Percentiles rank a stretch among this genome's conserved stretches.
These are phyloP conservation scores for Druceiella hillmani DNA, from an alignment of 2,888 invertebrate genomes.

Conservation along the genomic window DNA sequence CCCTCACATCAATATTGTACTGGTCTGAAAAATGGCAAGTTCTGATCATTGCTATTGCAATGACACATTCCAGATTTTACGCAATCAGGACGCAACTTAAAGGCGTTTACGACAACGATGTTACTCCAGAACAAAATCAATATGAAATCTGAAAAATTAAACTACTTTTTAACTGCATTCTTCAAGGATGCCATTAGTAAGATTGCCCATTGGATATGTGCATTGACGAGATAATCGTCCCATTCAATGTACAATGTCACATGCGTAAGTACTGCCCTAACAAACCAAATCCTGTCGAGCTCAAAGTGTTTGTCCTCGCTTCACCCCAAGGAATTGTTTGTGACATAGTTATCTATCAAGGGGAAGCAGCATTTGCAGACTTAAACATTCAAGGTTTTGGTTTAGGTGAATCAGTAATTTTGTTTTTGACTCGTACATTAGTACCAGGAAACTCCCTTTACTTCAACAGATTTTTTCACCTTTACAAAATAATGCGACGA, in stretches of 20 bases:
- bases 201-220: too few species aligned
- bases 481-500: too few species aligned
- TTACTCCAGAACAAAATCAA: constrained; percentile 3
- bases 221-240: constrained; percentile 9
- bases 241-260: constrained; percentile 6
- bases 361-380: too few species aligned
- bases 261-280: constrained; percentile 7
- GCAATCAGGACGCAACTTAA: constrained; percentile 8
- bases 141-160: constrained; percentile 3
- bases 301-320: constrained; percentile 11
- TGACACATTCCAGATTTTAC: constrained; percentile 11
- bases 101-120: constrained; percentile 11
- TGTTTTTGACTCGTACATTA: too few species aligned
- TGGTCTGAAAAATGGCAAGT: constrained; percentile 14
- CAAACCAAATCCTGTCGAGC: constrained; percentile 10
- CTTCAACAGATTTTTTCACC: too few species aligned
- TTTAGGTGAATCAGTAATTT: too few species aligned
- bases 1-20: too few species aligned
- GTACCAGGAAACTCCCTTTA: too few species aligned
- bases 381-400: too few species aligned
- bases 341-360: constrained; percentile 11
- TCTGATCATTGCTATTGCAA: constrained; percentile 8
- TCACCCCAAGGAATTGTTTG: constrained; percentile 11
- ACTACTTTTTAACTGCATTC: too few species aligned
- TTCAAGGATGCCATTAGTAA: too few species aligned